Evolutionary conservation across 1,140 invertebrate genomes (phyloP).

Genomic region (Heliothis subflexa): DNA sequence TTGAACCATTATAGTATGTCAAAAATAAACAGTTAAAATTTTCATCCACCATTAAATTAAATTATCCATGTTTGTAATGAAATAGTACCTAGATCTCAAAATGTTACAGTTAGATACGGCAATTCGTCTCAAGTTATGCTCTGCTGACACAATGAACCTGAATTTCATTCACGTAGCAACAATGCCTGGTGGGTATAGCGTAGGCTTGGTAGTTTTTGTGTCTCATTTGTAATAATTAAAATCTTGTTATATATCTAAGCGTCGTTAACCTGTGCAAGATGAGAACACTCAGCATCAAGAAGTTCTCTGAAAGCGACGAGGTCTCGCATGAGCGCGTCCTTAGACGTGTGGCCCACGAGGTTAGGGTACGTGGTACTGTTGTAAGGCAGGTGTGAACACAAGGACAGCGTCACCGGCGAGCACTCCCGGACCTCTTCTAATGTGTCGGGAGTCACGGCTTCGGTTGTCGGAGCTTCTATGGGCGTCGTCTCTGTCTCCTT

Average conservation of each 20-base stretch:
- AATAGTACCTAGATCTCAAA: constrained; percentile 12
- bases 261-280: constrained; percentile 87
- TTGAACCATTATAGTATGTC: too few species aligned
- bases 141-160: constrained; percentile 1
- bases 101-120: not conserved
- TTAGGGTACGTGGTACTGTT: constrained; percentile 95
- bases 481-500: constrained; percentile 83
- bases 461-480: constrained; percentile 86
- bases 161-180: not conserved
- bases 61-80: not conserved
- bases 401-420: constrained; percentile 88
- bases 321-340: constrained; percentile 90
- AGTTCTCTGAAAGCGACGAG: constrained; percentile 94
- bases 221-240: too few species aligned
- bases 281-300: constrained; percentile 95
- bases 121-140: not conserved
- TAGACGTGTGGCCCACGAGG: constrained; percentile 89
- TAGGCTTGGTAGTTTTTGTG: too few species aligned
- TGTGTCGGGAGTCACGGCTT: constrained; percentile 78
- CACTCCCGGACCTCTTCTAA: constrained; percentile 88
- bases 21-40: too few species aligned
- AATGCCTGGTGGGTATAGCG: not conserved
- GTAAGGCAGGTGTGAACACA: constrained; percentile 91
- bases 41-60: too few species aligned
- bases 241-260: too few species aligned